These are phyloP conservation scores for Rhagoletis pomonella DNA, from an alignment of 1,140 invertebrate species.

Conservation along the genomic window DNA sequence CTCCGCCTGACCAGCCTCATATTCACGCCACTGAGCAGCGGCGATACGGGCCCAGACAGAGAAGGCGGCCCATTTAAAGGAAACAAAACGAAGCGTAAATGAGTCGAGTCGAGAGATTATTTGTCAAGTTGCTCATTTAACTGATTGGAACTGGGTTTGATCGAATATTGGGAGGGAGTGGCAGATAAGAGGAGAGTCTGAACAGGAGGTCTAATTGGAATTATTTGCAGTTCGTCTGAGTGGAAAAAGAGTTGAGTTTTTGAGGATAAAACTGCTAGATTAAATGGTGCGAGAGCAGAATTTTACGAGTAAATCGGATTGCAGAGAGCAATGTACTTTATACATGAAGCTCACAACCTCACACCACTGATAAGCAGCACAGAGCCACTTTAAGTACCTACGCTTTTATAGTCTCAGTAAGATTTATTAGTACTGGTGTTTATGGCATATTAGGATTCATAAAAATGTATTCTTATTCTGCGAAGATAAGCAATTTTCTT, in stretches of 20 bases:
- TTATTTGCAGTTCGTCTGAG: neutral
- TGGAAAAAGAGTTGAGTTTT: neutral
- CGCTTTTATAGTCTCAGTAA: too few species aligned
- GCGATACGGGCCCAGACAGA: neutral
- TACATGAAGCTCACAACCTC: too few species aligned
- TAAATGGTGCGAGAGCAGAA: too few species aligned
- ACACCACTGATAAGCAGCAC: too few species aligned
- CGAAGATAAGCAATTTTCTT: too few species aligned
- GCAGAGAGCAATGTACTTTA: too few species aligned
- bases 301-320: too few species aligned
- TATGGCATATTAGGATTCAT: too few species aligned
- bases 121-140: neutral
- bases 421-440: too few species aligned
- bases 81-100: neutral
- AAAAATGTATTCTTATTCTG: too few species aligned
- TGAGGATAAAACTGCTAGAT: too few species aligned
- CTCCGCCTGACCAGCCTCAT: neutral
- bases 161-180: neutral
- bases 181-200: neutral
- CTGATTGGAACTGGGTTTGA: slow-evolving; percentile 12
- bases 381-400: too few species aligned
- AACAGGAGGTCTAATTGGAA: neutral
- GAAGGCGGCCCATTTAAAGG: slow-evolving; percentile 3
- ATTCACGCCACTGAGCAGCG: neutral
- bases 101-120: slow-evolving; percentile 25